Base-by-base conservation (phyloP, 1,140 invertebrate species). In the Daktulosphaira vitifoliae region DNA sequence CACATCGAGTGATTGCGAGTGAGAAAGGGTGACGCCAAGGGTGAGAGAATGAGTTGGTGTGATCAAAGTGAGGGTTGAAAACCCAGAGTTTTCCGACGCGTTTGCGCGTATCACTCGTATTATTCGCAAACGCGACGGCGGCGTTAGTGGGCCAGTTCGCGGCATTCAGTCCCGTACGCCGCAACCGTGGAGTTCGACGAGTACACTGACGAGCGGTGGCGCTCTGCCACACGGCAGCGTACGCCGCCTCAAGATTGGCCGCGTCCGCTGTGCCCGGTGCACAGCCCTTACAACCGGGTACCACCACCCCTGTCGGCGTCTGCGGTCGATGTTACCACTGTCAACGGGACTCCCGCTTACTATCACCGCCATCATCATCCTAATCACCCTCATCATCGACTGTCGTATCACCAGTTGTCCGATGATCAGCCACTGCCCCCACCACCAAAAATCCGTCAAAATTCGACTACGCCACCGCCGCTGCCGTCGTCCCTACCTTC, bases 81-180 rank as follows among this genome's bases (percentile, higher is more conserved):
- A n/a, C n/a, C n/a, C n/a, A n/a, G n/a, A n/a, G n/a, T 50, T 65
- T 65, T 65, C 44, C 46, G 26, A 49, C 20, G 48, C 59, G 59
- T 37, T 71, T 50, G 68, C 71, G 42, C 71, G 72, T 16, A 49
- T 70, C 22, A 69, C 71, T 20, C 69, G 69, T 64, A 68, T 68
- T 23, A 22, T n/a, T 5, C 69, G 68, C 16, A 62, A 33, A 37
- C 70, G 70, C 56, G 68, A 66, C 65, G 68, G 53, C 39, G 23
- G 56, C 13, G 62, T 26, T 62, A 46, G 64, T 23, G 54, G 29
- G 15, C 23, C 46, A 13, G 64, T 25, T 16, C 42, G 53, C 18
- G 22, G 54, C 37, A 38, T 38, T 46, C 54, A 62, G 54, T 62
- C 54, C 29, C 44, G 54, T 39, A 23, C 39, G 42, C 39, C 54